Conservation (phyloP, 2,797 vertebrate genomes). For the Schizopygopsis malacanthus region DNA sequence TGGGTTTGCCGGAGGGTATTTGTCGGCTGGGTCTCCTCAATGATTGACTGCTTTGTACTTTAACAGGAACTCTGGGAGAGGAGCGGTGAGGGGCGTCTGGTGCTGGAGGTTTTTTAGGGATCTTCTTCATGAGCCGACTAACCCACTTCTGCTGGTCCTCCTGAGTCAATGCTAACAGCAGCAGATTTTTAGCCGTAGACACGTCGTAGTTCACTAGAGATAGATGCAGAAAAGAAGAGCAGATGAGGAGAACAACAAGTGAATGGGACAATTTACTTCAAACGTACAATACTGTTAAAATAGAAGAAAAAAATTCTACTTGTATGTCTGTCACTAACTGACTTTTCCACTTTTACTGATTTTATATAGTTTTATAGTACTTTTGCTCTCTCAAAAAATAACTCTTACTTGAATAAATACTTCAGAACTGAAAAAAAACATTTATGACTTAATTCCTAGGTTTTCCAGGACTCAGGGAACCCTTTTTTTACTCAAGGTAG, state of each 20-base stretch:
- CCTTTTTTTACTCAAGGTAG: not conserved
- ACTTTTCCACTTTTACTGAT: too few relatives aligned
- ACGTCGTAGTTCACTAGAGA: slow-evolving; percentile 94
- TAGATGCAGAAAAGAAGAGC: not conserved
- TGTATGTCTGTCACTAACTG: too few relatives aligned
- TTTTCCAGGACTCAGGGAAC: not conserved
- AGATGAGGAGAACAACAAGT: not conserved
- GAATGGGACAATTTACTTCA: not conserved
- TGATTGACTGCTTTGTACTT: slow-evolving; percentile 94
- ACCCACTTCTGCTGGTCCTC: slow-evolving; percentile 99
- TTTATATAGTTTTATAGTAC: not conserved
- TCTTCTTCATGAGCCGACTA: slow-evolving; percentile 95
- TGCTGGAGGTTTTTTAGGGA: slow-evolving; percentile 94
- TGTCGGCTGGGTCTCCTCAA: slow-evolving; percentile 94
- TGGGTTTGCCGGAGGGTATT: slow-evolving; percentile 94
- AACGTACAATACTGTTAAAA: not conserved
- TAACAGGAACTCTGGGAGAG: slow-evolving; percentile 93
- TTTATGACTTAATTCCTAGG: not conserved
- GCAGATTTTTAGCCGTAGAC: slow-evolving; percentile 96
- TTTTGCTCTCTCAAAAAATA: not conserved
- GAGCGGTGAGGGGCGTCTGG: slow-evolving; percentile 92
- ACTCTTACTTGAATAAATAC: not conserved
- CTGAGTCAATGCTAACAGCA: slow-evolving; percentile 91
- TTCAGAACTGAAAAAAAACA: not conserved
- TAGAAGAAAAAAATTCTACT: not conserved